phyloP scores from a whole-genome alignment of 1,140 invertebrate genomes.

The Solenopsis invicta region DNA sequence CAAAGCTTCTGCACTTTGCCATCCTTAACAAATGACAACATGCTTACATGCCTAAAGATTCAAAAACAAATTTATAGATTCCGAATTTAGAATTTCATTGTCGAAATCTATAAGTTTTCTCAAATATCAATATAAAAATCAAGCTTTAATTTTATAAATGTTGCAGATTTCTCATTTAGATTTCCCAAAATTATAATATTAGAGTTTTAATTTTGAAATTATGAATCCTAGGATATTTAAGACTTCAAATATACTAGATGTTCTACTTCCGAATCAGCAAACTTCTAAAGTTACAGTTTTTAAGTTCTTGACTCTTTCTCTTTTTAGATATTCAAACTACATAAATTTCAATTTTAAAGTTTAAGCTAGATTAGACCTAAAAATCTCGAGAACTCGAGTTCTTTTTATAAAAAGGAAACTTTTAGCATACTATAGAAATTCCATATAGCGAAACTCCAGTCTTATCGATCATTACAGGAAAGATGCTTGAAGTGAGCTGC shows the following conservation, averaged over 20 bases:
- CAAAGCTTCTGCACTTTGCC: background rate
- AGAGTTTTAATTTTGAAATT: conserved; percentile 6
- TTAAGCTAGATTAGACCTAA: conserved; percentile 37
- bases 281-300: background rate
- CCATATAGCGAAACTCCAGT: conserved; percentile 47
- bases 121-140: background rate
- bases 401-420: conserved; percentile 27
- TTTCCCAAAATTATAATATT: background rate
- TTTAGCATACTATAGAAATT: conserved; percentile 46
- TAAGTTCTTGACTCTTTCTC: background rate
- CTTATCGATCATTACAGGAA: conserved; percentile 59
- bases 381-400: conserved; percentile 54
- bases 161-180: background rate
- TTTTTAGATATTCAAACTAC: background rate
- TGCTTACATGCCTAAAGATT: background rate
- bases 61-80: background rate
- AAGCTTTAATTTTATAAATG: background rate
- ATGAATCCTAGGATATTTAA: background rate
- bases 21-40: conserved; percentile 1
- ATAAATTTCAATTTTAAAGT: background rate
- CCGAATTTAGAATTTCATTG: background rate
- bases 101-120: background rate
- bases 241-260: background rate
- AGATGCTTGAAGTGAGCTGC: conserved; percentile 64
- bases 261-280: background rate